Conservation (phyloP, 2,888 invertebrate genomes). For the Drosophila robusta region DNA sequence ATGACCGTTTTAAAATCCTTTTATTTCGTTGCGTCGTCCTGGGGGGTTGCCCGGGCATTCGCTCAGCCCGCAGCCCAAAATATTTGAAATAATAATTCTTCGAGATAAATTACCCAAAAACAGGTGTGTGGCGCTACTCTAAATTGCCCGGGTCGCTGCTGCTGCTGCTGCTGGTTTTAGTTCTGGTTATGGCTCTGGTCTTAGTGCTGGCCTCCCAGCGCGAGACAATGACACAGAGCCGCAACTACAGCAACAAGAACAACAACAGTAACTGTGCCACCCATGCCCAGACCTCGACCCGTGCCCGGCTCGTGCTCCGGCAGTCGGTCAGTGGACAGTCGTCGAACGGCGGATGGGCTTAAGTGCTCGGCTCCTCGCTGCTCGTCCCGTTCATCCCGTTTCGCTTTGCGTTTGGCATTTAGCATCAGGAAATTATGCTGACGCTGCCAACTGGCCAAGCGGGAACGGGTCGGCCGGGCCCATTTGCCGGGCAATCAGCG, state of each 20-base stretch:
- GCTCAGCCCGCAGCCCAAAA: conserved; percentile 67
- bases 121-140: conserved; percentile 83
- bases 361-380: conserved; percentile 64
- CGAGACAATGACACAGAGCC: conserved; percentile 78
- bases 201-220: conserved; percentile 37
- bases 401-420: conserved; percentile 78
- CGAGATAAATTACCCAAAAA: conserved; percentile 85
- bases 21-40: conserved; percentile 81
- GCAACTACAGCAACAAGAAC: conserved; percentile 49
- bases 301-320: conserved; percentile 40
- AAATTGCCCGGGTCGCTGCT: conserved; percentile 76
- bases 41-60: conserved; percentile 6
- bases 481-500: conserved; percentile 69
- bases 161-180: conserved; percentile 40
- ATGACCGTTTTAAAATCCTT: conserved; percentile 85
- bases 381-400: conserved; percentile 22
- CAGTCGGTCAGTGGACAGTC: conserved; percentile 59
- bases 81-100: conserved; percentile 85
- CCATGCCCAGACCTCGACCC: conserved; percentile 11
- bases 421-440: conserved; percentile 84
- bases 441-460: conserved; percentile 78
- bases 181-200: conserved; percentile 31
- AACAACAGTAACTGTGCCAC: conserved; percentile 8
- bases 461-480: conserved; percentile 19
- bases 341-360: conserved; percentile 71